phyloP scores from a whole-genome alignment of 2,888 invertebrate species.

The Tenodera sinensis region DNA sequence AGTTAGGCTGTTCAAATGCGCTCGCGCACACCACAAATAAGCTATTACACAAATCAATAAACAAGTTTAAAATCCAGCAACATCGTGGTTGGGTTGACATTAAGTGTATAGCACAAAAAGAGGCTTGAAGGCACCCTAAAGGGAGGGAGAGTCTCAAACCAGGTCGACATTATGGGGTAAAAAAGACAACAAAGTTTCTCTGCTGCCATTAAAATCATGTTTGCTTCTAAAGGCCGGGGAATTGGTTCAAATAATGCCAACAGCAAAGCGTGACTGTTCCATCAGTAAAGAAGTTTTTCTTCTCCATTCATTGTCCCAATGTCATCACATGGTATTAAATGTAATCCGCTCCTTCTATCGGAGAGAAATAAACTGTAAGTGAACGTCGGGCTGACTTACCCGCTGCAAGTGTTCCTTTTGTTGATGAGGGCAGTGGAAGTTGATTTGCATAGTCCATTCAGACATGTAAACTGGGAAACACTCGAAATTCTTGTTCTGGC shows the following conservation, averaged over 20 bases:
- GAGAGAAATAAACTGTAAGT: background rate
- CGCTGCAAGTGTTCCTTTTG: background rate
- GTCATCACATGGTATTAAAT: background rate
- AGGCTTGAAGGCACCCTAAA: background rate
- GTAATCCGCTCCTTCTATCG: background rate
- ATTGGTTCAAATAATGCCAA: background rate
- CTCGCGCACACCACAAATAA: background rate
- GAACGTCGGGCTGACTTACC: background rate
- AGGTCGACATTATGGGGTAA: background rate
- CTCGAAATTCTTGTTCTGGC: no score
- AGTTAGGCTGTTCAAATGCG: no score
- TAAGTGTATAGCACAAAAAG: background rate
- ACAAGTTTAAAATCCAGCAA: background rate
- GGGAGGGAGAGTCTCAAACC: background rate
- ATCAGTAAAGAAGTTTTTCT: background rate
- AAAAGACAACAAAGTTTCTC: background rate
- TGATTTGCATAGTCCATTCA: no score
- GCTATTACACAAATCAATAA: background rate
- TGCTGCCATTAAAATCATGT: background rate
- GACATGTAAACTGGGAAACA: no score
- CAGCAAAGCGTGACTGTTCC: background rate
- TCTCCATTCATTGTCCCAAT: background rate
- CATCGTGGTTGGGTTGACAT: background rate
- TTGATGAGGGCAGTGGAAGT: no score
- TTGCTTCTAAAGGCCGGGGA: background rate